Percentiles rank a stretch among this genome's conserved stretches.
Conservation (phyloP, 2,113 vertebrate species). For the Chrysemys picta region DNA sequence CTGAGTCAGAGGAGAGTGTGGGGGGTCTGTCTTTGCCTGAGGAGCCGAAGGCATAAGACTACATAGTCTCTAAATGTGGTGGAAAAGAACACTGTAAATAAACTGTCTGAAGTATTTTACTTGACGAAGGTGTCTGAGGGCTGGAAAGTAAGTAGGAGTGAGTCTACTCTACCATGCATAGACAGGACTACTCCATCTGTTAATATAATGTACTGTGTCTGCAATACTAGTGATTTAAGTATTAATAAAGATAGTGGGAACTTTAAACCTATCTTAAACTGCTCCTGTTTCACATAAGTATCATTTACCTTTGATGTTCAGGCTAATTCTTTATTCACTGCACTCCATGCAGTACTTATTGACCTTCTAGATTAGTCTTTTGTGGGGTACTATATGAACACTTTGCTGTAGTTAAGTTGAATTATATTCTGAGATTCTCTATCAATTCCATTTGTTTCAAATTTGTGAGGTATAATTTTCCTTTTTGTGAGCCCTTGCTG, state of each 20-base stretch:
- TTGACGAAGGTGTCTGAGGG: not conserved
- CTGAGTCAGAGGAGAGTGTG: no score
- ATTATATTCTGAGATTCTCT: not conserved
- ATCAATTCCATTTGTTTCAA: not conserved
- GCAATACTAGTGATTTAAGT: not conserved
- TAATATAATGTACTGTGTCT: not conserved
- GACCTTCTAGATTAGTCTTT: not conserved
- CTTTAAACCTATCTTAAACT: not conserved
- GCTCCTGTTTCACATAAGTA: not conserved
- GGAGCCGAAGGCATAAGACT: not conserved
- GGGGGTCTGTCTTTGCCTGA: not conserved
- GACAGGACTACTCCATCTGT: not conserved
- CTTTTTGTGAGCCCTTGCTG: not conserved
- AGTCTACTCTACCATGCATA: not conserved
- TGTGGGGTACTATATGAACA: not conserved
- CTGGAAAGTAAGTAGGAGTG: not conserved
- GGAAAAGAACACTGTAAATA: not conserved
- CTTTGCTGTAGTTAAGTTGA: not conserved
- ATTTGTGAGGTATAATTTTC: not conserved
- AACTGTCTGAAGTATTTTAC: not conserved
- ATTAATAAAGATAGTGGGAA: not conserved
- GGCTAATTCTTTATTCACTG: not conserved
- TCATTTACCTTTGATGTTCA: not conserved
- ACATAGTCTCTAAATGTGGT: not conserved
- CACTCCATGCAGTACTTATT: not conserved